A percentile compares a stretch with the other conserved stretches of the same genome.
Conservation (phyloP, 2,113 vertebrate genomes). For the Indri indri region DNA sequence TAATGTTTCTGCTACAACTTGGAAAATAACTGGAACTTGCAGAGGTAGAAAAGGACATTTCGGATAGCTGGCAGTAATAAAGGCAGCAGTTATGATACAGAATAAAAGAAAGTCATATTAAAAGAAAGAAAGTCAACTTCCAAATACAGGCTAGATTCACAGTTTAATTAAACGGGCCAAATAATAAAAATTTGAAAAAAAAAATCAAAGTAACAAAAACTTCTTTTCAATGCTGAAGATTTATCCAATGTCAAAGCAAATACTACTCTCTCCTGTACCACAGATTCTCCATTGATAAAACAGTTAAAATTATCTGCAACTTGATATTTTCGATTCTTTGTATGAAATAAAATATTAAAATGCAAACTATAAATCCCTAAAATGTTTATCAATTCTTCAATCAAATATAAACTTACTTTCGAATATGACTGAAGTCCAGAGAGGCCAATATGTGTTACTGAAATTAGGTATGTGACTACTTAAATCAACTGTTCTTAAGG, state of each 20-base stretch:
- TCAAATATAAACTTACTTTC: slow-evolving; percentile 33
- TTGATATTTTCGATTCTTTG: neutral
- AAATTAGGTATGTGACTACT: slow-evolving; percentile 19
- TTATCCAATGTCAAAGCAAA: neutral
- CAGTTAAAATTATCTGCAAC: neutral
- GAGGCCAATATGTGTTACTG: neutral
- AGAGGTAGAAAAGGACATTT: neutral
- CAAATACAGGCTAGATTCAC: neutral
- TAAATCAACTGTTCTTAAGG: slow-evolving; percentile 1
- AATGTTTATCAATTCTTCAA: slow-evolving; percentile 24
- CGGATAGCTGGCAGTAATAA: neutral
- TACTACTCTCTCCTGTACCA: neutral
- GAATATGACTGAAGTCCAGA: neutral
- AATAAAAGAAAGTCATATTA: neutral
- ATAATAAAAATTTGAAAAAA: neutral
- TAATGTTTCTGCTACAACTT: neutral
- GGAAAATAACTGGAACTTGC: neutral
- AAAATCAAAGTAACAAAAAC: neutral
- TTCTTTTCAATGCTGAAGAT: neutral
- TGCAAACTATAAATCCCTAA: slow-evolving; percentile 32
- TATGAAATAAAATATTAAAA: slow-evolving; percentile 12
- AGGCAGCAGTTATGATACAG: neutral
- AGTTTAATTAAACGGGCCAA: neutral
- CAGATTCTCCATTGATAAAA: neutral
- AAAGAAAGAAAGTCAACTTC: neutral